Evolutionary conservation across 2,797 vertebrate genomes (phyloP).

Genomic region (Coregonus suidteri): DNA sequence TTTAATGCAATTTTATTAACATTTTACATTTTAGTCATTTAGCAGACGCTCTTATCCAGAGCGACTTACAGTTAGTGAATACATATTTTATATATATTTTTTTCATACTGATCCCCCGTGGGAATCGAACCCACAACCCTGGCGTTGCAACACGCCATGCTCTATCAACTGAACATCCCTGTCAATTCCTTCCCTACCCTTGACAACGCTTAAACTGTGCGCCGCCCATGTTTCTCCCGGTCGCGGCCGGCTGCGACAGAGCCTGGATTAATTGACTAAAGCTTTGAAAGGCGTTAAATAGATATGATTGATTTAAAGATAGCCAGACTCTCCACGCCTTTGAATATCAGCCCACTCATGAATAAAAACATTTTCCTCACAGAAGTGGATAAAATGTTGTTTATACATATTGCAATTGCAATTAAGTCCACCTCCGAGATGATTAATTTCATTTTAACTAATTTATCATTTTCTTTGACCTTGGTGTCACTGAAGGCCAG

Average conservation of each 20-base stretch:
- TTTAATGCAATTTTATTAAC: conserved; percentile 15
- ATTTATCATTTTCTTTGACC: not conserved
- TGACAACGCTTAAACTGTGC: too few species aligned
- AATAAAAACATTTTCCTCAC: not conserved
- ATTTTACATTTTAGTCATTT: too few species aligned
- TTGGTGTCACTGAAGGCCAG: not conserved
- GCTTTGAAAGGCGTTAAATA: conserved; percentile 16
- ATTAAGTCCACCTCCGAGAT: not conserved
- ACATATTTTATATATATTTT: too few species aligned
- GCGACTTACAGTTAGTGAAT: too few species aligned
- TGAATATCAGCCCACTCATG: conserved; percentile 11
- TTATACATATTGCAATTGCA: not conserved
- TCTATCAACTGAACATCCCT: too few species aligned
- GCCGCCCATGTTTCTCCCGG: too few species aligned
- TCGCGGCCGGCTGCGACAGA: too few species aligned
- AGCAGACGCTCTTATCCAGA: too few species aligned
- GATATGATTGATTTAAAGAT: conserved; percentile 20
- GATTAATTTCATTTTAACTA: not conserved
- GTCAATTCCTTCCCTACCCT: too few species aligned
- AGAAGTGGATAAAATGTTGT: not conserved
- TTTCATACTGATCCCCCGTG: too few species aligned
- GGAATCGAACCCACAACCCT: too few species aligned
- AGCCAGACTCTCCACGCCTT: not conserved
- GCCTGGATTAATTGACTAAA: conserved; percentile 6
- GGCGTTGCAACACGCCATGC: too few species aligned